Conservation (phyloP, 2,797 vertebrate genomes). For the Crenuchus spilurus region DNA sequence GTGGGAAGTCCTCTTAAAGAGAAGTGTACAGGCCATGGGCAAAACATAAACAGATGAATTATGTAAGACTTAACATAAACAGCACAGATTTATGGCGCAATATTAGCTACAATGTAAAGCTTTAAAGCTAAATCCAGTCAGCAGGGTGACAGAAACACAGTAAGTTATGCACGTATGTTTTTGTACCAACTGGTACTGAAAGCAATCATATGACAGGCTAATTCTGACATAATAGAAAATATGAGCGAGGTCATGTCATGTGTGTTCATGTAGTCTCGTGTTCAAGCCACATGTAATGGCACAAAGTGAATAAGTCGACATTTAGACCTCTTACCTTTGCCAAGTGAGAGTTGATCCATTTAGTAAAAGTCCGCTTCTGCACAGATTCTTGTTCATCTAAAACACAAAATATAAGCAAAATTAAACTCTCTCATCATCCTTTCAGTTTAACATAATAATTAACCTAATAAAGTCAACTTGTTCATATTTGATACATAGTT, state of each 20-base stretch:
- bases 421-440: constrained; percentile 50
- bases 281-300: constrained; percentile 56
- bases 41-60: neutral
- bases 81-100: neutral
- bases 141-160: constrained; percentile 49
- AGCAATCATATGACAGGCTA: constrained; percentile 62
- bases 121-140: constrained; percentile 66
- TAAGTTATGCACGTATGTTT: constrained; percentile 14
- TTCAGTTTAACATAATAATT: no score
- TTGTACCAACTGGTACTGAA: constrained; percentile 22
- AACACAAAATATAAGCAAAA: constrained; percentile 43
- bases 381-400: constrained; percentile 97
- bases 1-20: neutral
- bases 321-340: constrained; percentile 85
- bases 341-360: constrained; percentile 99
- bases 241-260: constrained; percentile 19
- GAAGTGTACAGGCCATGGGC: neutral
- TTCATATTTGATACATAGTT: no score
- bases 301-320: constrained; percentile 42
- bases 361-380: constrained; percentile 98
- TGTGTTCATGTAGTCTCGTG: constrained; percentile 52
- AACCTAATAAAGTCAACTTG: no score
- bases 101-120: neutral
- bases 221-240: constrained; percentile 26
- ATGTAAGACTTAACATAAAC: neutral